A percentile compares a stretch with the other conserved stretches of the same genome.
Evolutionary conservation across 1,140 invertebrate species (phyloP).

Genomic region (Neodiprion pinetum): DNA sequence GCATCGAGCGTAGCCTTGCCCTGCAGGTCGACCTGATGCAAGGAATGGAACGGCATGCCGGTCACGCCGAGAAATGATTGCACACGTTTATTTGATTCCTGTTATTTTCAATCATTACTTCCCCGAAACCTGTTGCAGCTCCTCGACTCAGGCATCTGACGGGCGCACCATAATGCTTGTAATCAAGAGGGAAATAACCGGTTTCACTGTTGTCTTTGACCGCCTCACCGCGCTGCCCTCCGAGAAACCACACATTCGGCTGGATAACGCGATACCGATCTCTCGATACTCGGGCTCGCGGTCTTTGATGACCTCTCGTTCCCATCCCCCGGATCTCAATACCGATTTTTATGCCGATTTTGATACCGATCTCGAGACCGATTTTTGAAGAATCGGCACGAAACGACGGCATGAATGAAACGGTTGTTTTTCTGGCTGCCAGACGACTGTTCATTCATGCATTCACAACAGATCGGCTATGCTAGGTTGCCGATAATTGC

Average conservation of each 20-base stretch:
- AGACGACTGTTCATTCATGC: no score
- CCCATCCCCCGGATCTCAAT: no score
- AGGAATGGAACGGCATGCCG: background rate
- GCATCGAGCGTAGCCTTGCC: conserved; percentile 27
- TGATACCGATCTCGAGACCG: background rate
- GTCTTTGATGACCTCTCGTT: no score
- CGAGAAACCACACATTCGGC: background rate
- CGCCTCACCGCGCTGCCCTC: conserved; percentile 34
- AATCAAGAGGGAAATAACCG: conserved; percentile 45
- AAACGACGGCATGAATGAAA: no score
- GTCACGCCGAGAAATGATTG: conserved; percentile 38
- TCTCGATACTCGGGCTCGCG: no score
- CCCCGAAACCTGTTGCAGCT: conserved; percentile 21
- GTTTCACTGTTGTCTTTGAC: conserved; percentile 29
- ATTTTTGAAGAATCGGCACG: no score
- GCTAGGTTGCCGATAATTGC: no score
- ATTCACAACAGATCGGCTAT: no score
- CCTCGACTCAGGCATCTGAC: background rate
- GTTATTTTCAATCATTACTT: conserved; percentile 59
- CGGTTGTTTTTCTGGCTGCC: no score
- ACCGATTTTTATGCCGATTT: background rate
- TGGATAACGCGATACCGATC: background rate
- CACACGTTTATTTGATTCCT: conserved; percentile 56
- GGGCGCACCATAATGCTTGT: conserved; percentile 40
- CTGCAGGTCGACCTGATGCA: background rate